Percentiles rank a stretch among this genome's conserved stretches.
Evolutionary conservation across 2,113 vertebrate species (phyloP).

Genomic region (Misgurnus mizolepis): DNA sequence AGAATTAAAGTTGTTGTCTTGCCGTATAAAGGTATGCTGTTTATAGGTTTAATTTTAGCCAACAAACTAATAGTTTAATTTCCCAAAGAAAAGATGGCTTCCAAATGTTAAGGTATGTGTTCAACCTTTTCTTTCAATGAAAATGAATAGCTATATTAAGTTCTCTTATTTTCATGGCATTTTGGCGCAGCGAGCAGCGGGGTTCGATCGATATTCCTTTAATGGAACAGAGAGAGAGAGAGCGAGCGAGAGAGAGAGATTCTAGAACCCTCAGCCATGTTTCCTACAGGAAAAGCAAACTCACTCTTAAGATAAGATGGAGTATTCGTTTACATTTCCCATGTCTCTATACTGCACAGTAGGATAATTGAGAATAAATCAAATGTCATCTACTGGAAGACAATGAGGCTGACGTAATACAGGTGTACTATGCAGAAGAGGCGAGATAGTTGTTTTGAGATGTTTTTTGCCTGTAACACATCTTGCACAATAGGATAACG

Average conservation of each 20-base stretch:
- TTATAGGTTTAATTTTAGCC: conserved; percentile 21
- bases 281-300: conserved; percentile 56
- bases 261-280: conserved; percentile 58
- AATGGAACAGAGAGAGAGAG: conserved; percentile 65
- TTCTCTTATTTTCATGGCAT: conserved; percentile 67
- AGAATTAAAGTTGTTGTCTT: not conserved
- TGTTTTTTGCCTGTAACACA: conserved; percentile 24
- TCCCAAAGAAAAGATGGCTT: conserved; percentile 52
- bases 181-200: conserved; percentile 58
- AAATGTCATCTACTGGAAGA: conserved; percentile 51
- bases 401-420: conserved; percentile 46
- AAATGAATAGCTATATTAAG: conserved; percentile 70
- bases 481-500: no score
- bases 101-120: conserved; percentile 60
- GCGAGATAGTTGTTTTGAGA: conserved; percentile 31
- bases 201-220: conserved; percentile 67
- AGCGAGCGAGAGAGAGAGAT: conserved; percentile 31
- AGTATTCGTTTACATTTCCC: conserved; percentile 61
- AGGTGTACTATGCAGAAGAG: conserved; percentile 25
- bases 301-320: conserved; percentile 55
- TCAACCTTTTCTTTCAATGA: conserved; percentile 64
- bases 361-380: conserved; percentile 61
- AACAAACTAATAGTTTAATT: conserved; percentile 50
- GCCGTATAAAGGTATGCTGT: conserved; percentile 4
- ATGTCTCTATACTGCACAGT: conserved; percentile 45